A percentile compares a stretch with the other conserved stretches of the same genome.
Evolutionary conservation across 2,113 vertebrate species (phyloP).

Genomic region (Corythaixoides concolor): DNA sequence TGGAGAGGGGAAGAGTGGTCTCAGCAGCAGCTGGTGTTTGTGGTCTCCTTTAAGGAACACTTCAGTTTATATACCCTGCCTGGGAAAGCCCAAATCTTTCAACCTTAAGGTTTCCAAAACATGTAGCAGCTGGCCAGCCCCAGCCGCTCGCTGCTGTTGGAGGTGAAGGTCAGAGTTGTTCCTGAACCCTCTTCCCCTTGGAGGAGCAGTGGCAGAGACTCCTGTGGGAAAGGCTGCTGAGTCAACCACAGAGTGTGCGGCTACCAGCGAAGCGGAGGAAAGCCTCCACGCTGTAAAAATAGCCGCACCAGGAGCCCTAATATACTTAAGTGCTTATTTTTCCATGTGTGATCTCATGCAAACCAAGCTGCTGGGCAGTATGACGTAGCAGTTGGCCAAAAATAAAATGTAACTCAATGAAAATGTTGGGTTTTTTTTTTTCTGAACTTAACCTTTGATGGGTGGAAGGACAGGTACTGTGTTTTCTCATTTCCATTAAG

Average conservation of each 20-base stretch:
- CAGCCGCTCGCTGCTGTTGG: not conserved
- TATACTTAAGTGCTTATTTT: constrained; percentile 57
- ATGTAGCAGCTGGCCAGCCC: not conserved
- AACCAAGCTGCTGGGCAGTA: constrained; percentile 38
- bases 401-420: constrained; percentile 8
- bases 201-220: not conserved
- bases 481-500: not conserved
- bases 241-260: not conserved
- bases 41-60: not conserved
- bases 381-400: constrained; percentile 47
- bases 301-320: not conserved
- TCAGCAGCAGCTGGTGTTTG: not conserved
- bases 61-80: not conserved
- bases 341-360: constrained; percentile 60
- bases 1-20: not conserved
- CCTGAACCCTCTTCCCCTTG: not conserved
- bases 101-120: constrained; percentile 14
- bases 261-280: not conserved
- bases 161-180: constrained; percentile 35
- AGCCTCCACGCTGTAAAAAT: constrained; percentile 43
- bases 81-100: constrained; percentile 29
- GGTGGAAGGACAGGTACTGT: not conserved
- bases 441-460: not conserved
- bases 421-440: not conserved
- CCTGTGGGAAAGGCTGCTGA: constrained; percentile 62